phyloP scores from a whole-genome alignment of 1,140 invertebrate species.

The Calephelis virginiensis region DNA sequence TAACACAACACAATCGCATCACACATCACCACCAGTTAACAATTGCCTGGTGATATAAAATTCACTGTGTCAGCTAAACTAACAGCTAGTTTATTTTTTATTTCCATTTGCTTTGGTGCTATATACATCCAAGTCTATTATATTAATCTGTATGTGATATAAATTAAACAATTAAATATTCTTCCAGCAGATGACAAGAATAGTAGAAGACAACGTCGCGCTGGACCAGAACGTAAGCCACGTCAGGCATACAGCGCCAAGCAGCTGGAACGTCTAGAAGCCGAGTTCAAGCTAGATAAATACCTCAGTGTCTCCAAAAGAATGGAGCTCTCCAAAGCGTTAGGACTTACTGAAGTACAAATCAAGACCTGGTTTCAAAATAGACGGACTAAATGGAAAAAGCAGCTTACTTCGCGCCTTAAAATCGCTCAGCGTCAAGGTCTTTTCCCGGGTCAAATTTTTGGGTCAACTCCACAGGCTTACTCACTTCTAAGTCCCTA shows the following conservation, averaged over 20 bases:
- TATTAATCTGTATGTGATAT: not conserved
- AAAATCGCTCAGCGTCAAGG: conserved; percentile 93
- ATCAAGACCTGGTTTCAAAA: conserved; percentile 99
- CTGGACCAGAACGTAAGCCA: conserved; percentile 94
- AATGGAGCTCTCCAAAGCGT: conserved; percentile 92
- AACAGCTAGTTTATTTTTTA: too few relatives aligned
- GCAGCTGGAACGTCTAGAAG: conserved; percentile 93
- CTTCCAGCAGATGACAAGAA: conserved; percentile 61
- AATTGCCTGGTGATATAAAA: too few relatives aligned
- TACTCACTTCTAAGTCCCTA: conserved; percentile 80
- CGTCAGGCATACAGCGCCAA: conserved; percentile 96
- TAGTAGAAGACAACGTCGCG: conserved; percentile 86
- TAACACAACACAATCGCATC: too few relatives aligned
- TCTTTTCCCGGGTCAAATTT: conserved; percentile 84
- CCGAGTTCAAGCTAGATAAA: conserved; percentile 96
- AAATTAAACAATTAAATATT: conserved; percentile 4
- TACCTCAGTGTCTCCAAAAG: conserved; percentile 96
- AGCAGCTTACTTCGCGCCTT: conserved; percentile 92
- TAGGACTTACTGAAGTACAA: conserved; percentile 96
- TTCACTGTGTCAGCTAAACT: too few relatives aligned
- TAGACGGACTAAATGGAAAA: conserved; percentile 97
- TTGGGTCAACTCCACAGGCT: conserved; percentile 80
- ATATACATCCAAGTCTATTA: too few relatives aligned
- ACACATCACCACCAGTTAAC: too few relatives aligned
- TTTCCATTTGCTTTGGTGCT: too few relatives aligned